Evolutionary conservation across 1,140 invertebrate genomes (phyloP).

Genomic region (Leptinotarsa lineolata): DNA sequence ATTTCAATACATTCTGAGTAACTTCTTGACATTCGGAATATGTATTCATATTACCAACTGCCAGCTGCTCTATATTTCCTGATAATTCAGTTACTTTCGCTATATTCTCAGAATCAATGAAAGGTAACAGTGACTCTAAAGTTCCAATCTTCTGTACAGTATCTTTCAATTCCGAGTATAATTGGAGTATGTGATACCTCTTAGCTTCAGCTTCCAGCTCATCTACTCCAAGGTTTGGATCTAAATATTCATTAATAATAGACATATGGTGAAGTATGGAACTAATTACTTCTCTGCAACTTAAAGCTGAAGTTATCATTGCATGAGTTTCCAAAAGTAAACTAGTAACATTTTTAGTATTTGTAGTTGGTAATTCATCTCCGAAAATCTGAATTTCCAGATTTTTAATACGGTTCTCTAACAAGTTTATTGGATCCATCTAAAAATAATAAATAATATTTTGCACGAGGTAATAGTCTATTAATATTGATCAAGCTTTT

Average conservation of each 20-base stretch:
- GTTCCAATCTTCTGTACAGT: conserved; percentile 43
- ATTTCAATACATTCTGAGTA: conserved; percentile 47
- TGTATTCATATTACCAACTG: conserved; percentile 41
- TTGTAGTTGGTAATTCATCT: conserved; percentile 39
- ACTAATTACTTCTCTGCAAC: conserved; percentile 51
- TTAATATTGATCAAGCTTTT: too few species aligned
- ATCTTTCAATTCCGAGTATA: conserved; percentile 51
- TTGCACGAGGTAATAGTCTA: background rate
- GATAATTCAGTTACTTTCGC: conserved; percentile 43
- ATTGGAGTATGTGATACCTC: conserved; percentile 49
- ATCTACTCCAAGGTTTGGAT: conserved; percentile 48
- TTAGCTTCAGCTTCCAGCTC: conserved; percentile 50
- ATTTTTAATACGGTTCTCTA: conserved; percentile 51
- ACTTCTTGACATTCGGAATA: conserved; percentile 46
- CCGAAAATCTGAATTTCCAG: conserved; percentile 45
- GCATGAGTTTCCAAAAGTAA: conserved; percentile 51
- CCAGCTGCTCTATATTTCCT: conserved; percentile 47
- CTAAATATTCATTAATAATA: conserved; percentile 52
- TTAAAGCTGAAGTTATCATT: conserved; percentile 53
- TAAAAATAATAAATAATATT: background rate
- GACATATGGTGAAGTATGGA: conserved; percentile 48
- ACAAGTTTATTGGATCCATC: conserved; percentile 47
- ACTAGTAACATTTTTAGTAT: conserved; percentile 45
- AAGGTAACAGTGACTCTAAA: conserved; percentile 44
- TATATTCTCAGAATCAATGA: conserved; percentile 47